Percentiles rank a stretch among this genome's conserved stretches.
phyloP scores from a whole-genome alignment of 2,888 invertebrate species.

The Thelaira solivaga region DNA sequence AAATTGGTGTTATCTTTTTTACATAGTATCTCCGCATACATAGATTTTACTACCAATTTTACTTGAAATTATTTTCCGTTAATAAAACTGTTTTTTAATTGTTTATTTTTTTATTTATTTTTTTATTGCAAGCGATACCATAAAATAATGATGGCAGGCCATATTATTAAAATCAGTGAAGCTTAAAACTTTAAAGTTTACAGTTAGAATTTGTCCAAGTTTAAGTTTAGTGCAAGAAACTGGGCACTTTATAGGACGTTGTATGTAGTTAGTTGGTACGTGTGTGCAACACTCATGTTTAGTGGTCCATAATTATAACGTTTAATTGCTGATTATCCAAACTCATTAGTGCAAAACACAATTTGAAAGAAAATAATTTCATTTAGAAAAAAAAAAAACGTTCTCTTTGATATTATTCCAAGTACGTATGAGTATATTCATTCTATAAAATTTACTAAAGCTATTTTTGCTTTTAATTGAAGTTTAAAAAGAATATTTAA shows the following conservation, averaged over 20 bases:
- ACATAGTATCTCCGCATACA: no score
- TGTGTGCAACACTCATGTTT: not conserved
- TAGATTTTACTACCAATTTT: no score
- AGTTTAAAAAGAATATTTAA: not conserved
- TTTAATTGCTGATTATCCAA: conserved; percentile 51
- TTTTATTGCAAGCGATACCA: not conserved
- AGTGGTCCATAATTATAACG: conserved; percentile 43
- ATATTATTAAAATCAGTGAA: conserved; percentile 40
- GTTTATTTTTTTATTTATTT: no score
- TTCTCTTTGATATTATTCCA: conserved; percentile 8
- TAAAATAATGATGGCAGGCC: conserved; percentile 21
- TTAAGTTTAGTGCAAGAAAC: not conserved
- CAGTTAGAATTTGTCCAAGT: conserved; percentile 30
- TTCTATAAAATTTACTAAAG: conserved; percentile 19
- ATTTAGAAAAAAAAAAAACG: no score
- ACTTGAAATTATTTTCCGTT: not conserved
- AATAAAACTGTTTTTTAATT: not conserved
- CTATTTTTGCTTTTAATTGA: conserved; percentile 24
- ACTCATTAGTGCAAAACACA: conserved; percentile 32
- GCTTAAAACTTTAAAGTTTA: conserved; percentile 25
- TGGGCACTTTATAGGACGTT: not conserved
- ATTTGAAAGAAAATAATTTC: conserved; percentile 18
- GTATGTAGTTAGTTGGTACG: no score
- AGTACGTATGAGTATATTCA: no score
- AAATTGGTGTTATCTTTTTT: no score